Conservation (phyloP, 2,888 invertebrate species). For the Agonopterix alstromeriana region DNA sequence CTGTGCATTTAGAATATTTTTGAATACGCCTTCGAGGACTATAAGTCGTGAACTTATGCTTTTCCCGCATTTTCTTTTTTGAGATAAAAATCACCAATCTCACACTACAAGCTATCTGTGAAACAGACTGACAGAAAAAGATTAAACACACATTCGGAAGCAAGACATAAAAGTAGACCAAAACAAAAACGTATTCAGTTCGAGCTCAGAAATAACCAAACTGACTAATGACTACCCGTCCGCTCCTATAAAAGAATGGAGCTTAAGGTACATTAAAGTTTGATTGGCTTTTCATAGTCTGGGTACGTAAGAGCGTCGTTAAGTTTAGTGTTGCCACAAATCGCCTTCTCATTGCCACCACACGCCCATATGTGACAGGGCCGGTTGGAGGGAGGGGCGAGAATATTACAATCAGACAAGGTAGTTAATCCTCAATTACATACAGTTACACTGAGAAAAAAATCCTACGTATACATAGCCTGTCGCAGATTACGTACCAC, state of each 20-base stretch:
- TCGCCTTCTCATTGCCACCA: constrained; percentile 40
- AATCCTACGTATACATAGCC: no score
- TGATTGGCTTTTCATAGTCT: constrained; percentile 64
- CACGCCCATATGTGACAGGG: constrained; percentile 23
- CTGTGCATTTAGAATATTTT: no score
- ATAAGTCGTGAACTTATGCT: no score
- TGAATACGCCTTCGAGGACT: no score
- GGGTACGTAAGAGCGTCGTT: constrained; percentile 44
- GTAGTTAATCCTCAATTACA: neutral
- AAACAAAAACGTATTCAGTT: neutral
- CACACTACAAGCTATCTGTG: no score
- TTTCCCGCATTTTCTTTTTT: no score
- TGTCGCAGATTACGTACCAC: no score
- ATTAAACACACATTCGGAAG: no score
- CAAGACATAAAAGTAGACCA: neutral
- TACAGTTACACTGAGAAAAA: no score
- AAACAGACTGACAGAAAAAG: no score
- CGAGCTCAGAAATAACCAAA: neutral
- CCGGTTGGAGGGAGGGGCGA: neutral
- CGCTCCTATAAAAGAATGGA: constrained; percentile 34
- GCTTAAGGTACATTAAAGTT: constrained; percentile 51
- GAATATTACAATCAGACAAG: neutral
- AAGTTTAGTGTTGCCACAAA: constrained; percentile 56
- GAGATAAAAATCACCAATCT: no score
- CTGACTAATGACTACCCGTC: constrained; percentile 13